Evolutionary conservation across 2,113 vertebrate genomes (phyloP).

Genomic region (Tenebrosternarchus preto): DNA sequence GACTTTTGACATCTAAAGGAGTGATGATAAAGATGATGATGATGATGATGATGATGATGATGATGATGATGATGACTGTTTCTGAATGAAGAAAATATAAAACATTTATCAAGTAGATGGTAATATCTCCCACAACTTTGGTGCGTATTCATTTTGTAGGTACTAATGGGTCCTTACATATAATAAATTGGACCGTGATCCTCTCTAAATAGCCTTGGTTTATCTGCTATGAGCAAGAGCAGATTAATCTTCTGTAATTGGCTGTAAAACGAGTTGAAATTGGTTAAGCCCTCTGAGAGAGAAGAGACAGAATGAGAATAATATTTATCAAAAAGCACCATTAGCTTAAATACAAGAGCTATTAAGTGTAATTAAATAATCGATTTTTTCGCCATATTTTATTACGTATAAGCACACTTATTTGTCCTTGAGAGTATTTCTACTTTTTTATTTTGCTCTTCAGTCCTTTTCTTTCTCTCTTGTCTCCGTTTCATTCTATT

Average conservation of each 20-base stretch:
- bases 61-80: no score
- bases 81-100: constrained; percentile 1
- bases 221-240: constrained; percentile 37
- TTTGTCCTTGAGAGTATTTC: no score
- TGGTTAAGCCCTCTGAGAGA: constrained; percentile 48
- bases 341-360: constrained; percentile 47
- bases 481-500: constrained; percentile 4
- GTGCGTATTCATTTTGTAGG: constrained; percentile 14
- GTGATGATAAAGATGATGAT: no score
- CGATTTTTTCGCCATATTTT: neutral
- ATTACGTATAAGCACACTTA: neutral
- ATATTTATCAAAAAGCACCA: constrained; percentile 51
- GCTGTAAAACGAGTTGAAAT: constrained; percentile 54
- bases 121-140: no score
- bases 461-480: neutral
- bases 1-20: no score
- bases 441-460: constrained; percentile 19
- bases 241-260: constrained; percentile 54
- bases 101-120: no score
- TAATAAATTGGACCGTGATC: constrained; percentile 30
- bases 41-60: no score
- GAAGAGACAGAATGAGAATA: constrained; percentile 39
- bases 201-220: constrained; percentile 40
- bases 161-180: constrained; percentile 28
- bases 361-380: constrained; percentile 54